Conservation (phyloP, 37 sponge, comb jelly and placozoan genomes). For the Ianthella basta region DNA sequence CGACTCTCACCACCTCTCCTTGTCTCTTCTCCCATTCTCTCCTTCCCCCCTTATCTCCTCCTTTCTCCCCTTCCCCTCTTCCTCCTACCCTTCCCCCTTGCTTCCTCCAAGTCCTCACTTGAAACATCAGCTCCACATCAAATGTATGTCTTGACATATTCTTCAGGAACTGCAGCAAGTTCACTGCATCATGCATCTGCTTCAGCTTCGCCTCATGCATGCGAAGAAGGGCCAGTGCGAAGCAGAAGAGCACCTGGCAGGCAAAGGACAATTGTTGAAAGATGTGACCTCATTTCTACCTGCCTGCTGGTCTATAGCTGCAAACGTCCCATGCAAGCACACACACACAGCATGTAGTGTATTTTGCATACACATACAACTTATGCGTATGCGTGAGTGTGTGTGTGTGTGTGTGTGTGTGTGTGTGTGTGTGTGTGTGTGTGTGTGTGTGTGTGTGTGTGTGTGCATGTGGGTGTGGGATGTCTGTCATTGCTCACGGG, state of each 20-base stretch:
- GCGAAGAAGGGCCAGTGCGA: conserved; percentile 50
- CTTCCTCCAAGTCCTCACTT: conserved; percentile 20
- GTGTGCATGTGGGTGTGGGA: too few species aligned
- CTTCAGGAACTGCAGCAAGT: conserved; percentile 67
- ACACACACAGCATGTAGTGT: too few species aligned
- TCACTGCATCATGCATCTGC: conserved; percentile 53
- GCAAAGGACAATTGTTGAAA: neutral
- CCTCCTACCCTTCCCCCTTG: too few species aligned
- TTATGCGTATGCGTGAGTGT: too few species aligned
- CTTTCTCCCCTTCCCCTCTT: too few species aligned
- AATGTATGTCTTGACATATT: conserved; percentile 58
- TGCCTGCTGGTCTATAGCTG: too few species aligned
- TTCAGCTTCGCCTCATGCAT: conserved; percentile 44
- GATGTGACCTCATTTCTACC: neutral
- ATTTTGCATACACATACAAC: too few species aligned
- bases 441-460: too few species aligned
- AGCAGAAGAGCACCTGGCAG: conserved; percentile 53
- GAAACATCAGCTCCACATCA: conserved; percentile 60
- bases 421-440: neutral
- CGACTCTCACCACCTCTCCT: neutral
- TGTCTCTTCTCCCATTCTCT: neutral
- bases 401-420: neutral
- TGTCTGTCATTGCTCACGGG: neutral
- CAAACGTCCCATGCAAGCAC: too few species aligned
- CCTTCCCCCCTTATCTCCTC: too few species aligned